phyloP scores from a whole-genome alignment of 2,888 invertebrate species.

The Romanomermis culicivorax region DNA sequence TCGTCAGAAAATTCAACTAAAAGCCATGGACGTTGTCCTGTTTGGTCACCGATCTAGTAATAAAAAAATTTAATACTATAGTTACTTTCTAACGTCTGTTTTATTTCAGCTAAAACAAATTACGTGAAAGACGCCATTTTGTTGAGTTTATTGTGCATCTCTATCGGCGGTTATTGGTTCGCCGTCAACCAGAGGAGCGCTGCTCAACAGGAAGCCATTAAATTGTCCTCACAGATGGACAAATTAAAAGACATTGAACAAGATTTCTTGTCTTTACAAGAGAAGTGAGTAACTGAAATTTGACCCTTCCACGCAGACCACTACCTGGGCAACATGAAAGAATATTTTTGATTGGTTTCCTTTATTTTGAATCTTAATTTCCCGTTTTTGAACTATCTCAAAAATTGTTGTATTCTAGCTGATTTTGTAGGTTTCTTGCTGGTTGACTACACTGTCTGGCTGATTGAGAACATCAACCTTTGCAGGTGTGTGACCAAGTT shows the following conservation, averaged over 20 bases:
- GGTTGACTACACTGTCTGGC: too few species aligned
- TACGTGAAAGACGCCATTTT: constrained; percentile 73
- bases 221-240: constrained; percentile 17
- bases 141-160: constrained; percentile 56
- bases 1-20: constrained; percentile 73
- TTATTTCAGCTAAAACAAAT: constrained; percentile 45
- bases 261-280: constrained; percentile 69
- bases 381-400: too few species aligned
- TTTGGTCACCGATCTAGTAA: constrained; percentile 92
- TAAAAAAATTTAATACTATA: too few species aligned
- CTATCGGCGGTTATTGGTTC: constrained; percentile 70
- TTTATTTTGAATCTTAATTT: too few species aligned
- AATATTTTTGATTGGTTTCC: too few species aligned
- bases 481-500: too few species aligned
- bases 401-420: too few species aligned
- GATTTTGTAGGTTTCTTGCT: too few species aligned
- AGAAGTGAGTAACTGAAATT: constrained; percentile 12
- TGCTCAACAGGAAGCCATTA: constrained; percentile 16
- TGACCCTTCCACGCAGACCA: not conserved
- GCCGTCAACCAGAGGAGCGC: constrained; percentile 49
- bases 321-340: too few species aligned
- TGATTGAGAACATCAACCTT: too few species aligned
- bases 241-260: constrained; percentile 74
- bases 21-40: constrained; percentile 94
- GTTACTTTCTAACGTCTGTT: too few species aligned